Evolutionary conservation across 2,797 vertebrate species (phyloP).

Genomic region (Lithobates pipiens): DNA sequence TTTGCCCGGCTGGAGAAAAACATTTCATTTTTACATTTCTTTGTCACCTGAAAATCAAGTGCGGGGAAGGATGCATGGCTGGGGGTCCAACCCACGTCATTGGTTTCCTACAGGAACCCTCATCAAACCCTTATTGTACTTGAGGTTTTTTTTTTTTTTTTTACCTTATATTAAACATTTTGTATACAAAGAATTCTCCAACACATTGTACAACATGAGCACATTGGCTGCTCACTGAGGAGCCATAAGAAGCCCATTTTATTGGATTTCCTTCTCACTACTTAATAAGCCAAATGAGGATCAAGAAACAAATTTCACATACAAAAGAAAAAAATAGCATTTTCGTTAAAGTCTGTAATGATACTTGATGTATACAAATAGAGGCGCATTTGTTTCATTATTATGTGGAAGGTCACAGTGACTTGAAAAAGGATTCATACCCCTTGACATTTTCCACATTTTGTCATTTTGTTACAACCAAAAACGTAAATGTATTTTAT

Average conservation of each 20-base stretch:
- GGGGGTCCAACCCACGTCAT: not conserved
- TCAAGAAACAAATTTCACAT: too few relatives aligned
- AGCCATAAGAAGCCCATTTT: not conserved
- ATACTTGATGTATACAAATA: too few relatives aligned
- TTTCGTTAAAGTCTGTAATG: not conserved
- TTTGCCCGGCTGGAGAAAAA: conserved; percentile 1
- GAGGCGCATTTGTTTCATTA: too few relatives aligned
- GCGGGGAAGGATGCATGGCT: not conserved
- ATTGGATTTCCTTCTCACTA: not conserved
- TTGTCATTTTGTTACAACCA: too few relatives aligned
- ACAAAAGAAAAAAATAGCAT: not conserved
- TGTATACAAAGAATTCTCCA: not conserved
- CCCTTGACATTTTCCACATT: too few relatives aligned
- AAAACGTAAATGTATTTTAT: too few relatives aligned
- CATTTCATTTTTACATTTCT: not conserved
- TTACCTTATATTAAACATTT: conserved; percentile 4
- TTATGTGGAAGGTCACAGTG: too few relatives aligned
- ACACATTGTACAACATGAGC: not conserved
- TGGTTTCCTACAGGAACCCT: not conserved
- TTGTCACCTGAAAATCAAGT: conserved; percentile 25
- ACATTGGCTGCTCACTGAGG: not conserved
- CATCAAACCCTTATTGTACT: not conserved
- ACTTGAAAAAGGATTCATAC: too few relatives aligned
- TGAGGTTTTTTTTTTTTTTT: not conserved
- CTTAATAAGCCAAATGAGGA: not conserved